phyloP scores from a whole-genome alignment of 2,888 invertebrate genomes.

The Calliphora vomitoria region DNA sequence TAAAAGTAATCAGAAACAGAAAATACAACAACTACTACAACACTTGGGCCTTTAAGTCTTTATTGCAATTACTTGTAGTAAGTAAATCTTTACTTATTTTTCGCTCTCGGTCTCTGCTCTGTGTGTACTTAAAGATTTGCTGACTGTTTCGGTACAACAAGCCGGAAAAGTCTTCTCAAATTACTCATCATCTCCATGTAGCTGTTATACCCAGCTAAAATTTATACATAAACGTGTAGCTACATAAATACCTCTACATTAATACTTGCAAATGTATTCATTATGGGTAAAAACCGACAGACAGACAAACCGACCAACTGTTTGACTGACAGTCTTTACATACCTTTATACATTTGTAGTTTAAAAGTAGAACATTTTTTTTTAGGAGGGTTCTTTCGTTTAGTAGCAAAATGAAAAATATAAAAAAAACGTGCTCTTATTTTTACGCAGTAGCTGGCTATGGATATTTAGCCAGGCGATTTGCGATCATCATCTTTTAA shows the following conservation, averaged over 20 bases:
- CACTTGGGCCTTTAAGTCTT: constrained; percentile 46
- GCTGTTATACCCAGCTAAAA: constrained; percentile 22
- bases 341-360: background rate
- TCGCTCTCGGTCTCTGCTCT: constrained; percentile 16
- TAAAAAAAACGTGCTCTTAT: constrained; percentile 15
- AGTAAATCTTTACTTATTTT: constrained; percentile 43
- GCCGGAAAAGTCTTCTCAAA: constrained; percentile 74
- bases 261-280: constrained; percentile 4
- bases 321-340: background rate
- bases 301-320: background rate
- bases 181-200: constrained; percentile 72
- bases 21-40: constrained; percentile 32
- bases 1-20: constrained; percentile 69
- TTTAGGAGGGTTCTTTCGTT: constrained; percentile 54
- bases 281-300: background rate
- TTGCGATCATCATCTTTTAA: constrained; percentile 53
- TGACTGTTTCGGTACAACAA: constrained; percentile 67
- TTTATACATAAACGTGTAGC: constrained; percentile 33
- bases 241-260: constrained; percentile 24
- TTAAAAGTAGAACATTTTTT: constrained; percentile 28
- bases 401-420: background rate
- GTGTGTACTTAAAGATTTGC: constrained; percentile 52
- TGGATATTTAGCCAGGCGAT: constrained; percentile 19
- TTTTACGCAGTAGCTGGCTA: constrained; percentile 35
- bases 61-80: constrained; percentile 62